Percentiles rank a stretch among this genome's conserved stretches.
Conservation (phyloP, 2,797 vertebrate species). For the Hyperoplus lanceolatus region DNA sequence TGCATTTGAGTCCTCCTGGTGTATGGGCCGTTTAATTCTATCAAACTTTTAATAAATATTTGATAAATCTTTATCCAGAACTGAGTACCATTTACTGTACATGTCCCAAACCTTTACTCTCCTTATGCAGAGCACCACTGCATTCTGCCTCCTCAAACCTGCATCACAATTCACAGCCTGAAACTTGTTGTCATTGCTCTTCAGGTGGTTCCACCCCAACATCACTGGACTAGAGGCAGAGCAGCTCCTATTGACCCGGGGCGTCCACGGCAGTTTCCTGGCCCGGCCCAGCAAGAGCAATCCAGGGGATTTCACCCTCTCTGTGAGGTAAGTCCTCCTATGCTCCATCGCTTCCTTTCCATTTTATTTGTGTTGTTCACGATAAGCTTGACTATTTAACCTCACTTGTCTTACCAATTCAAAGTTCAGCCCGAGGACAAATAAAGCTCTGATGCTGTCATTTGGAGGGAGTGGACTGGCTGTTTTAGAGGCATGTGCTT, state of each 20-base stretch:
- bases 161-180: too few species aligned
- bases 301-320: slow-evolving; percentile 92
- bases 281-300: slow-evolving; percentile 94
- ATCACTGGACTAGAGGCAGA: slow-evolving; percentile 91
- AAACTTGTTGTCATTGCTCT: neutral
- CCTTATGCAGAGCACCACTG: too few species aligned
- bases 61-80: too few species aligned
- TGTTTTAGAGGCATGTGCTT: slow-evolving; percentile 14
- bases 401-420: slow-evolving; percentile 18
- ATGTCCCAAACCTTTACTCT: too few species aligned
- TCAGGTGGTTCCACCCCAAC: slow-evolving; percentile 94
- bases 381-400: slow-evolving; percentile 11
- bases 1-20: too few species aligned
- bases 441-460: slow-evolving; percentile 16
- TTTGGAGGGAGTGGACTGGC: slow-evolving; percentile 8
- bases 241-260: slow-evolving; percentile 90
- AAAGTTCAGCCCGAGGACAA: slow-evolving; percentile 48
- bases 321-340: slow-evolving; percentile 85
- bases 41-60: too few species aligned
- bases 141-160: too few species aligned
- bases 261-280: slow-evolving; percentile 92
- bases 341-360: neutral
- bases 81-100: too few species aligned
- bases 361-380: neutral
- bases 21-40: too few species aligned